A percentile compares a stretch with the other conserved stretches of the same genome.
phyloP scores from a whole-genome alignment of 2,797 vertebrate species.

The Leuciscus waleckii region DNA sequence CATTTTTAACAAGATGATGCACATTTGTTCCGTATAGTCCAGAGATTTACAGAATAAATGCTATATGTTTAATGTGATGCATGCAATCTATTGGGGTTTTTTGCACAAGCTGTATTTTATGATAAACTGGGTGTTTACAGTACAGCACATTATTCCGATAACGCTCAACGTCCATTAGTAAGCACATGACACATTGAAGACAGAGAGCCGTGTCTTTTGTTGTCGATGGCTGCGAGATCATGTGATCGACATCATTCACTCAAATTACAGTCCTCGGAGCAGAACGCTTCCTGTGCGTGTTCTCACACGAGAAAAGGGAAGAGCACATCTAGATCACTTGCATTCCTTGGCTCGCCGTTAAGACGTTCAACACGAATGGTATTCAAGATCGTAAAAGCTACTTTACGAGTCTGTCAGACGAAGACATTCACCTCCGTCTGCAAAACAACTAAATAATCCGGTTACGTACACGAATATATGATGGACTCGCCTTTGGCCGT shows the following conservation, averaged over 20 bases:
- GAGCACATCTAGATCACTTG: slow-evolving; percentile 77
- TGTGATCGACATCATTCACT: slow-evolving; percentile 83
- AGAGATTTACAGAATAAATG: too few species aligned
- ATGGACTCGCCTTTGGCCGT: slow-evolving; percentile 61
- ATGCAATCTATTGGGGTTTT: not conserved
- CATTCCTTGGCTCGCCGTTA: slow-evolving; percentile 81
- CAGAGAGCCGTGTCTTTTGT: slow-evolving; percentile 39
- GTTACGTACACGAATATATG: slow-evolving; percentile 64
- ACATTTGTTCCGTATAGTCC: not conserved
- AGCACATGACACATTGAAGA: slow-evolving; percentile 24
- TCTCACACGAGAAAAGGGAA: slow-evolving; percentile 79
- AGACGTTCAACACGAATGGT: slow-evolving; percentile 80
- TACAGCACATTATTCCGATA: not conserved
- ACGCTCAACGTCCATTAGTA: not conserved
- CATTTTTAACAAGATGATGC: not conserved
- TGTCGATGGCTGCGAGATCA: slow-evolving; percentile 74
- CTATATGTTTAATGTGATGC: not conserved
- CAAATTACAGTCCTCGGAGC: slow-evolving; percentile 83
- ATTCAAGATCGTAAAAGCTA: slow-evolving; percentile 82
- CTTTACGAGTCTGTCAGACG: slow-evolving; percentile 82
- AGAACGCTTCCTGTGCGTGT: slow-evolving; percentile 83
- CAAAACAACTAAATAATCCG: slow-evolving; percentile 72
- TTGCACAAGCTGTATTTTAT: not conserved
- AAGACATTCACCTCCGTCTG: slow-evolving; percentile 76
- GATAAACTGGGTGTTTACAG: not conserved